Base-by-base conservation (phyloP, 2,113 vertebrate species). In the Gnathonemus echidnorhynchus region DNA sequence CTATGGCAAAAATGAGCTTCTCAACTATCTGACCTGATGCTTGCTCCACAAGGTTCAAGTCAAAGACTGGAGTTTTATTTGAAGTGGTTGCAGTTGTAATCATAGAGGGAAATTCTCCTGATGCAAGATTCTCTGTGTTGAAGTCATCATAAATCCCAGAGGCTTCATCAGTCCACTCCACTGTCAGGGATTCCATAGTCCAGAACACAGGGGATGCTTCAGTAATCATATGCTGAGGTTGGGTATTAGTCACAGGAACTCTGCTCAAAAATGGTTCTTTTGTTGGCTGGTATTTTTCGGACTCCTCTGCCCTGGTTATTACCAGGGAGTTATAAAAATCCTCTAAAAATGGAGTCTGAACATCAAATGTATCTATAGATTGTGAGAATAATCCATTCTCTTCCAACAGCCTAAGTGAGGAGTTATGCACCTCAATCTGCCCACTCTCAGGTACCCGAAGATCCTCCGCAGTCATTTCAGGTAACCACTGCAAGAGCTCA, bases 171-270 rank as follows among this genome's bases (percentile, higher is more conserved):
- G 49, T 50, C 49, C 0, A 0, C 13, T 50, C 49, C 49, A 15
- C 49, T 50, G 49, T 15, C 13, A 50, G 49, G 49, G 49, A 50
- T 50, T 50, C 49, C 10, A 50, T 50, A 50, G 49, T 50, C 49
- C 49, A 50, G 49, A 50, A 15, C 0, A 94, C 92, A 87, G 95
- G 94, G 11, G 90, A 77, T n/a, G 94, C 90, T 0, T 90, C 92
- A 86, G 94, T 94, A 92, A 93, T 92, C 42, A 91, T 94, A 94
- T 94, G 93, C 11, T 92, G 92, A 85, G 95, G 94, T 89, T 94
- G 17, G 48, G 93, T 92, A 89, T 88, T 91, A 1, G 93, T 95
- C 5, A 93, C 88, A 48, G 93, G 50, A 46, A 92, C 89, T 21
- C 74, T 87, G 27, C 93, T 91, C 77, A 92, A 88, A 58, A 92